Evolutionary conservation across 2,797 vertebrate species (phyloP), one percentile per base, ranked within the genome.

Genomic region (Hybognathus amarus): DNA sequence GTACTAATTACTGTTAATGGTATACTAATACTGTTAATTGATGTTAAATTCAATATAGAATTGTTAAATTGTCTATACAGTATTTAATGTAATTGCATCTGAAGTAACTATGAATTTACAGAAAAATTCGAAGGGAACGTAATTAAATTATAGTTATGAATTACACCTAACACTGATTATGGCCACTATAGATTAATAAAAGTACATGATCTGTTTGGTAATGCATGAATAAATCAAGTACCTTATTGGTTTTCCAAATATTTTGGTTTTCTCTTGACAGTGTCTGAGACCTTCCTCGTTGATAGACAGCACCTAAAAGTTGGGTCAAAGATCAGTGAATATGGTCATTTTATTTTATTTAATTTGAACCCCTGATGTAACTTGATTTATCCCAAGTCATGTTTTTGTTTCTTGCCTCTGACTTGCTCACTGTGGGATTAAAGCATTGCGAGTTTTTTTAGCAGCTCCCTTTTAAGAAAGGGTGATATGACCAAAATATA

Each of bases 271-370:
- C 76, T 98, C 96, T 82, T 97, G 96, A 85, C 97, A 98, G 1
- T 94, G 94, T 91, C 94, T 96, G 88, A 98, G 96, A 38, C 97
- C 98, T 83, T 99, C 97, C 86, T 99, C 97, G 0, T 96, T 98
- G 87, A 99, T 96, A 4, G 96, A 97, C 76, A 99, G 93, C 17
- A 99, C 95, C 97, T 99, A 87, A 6, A 61, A 5, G 11, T 30
- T 70, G n/a, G 33, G n/a, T 59, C 9, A 66, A 30, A 54, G 22
- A 15, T 52, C 63, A 82, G 40, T 36, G 8, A 52, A n/a, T 42
- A 2, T 52, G 54, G 8, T n/a, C 0, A 40, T 59, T 59, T 10
- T 8, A 75, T n/a, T 36, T 4, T 17, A 75, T 17, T 47, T 13
- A 15, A 15, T 15, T 47, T 47, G 4, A 45, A 13, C 5, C 18